These are phyloP conservation scores for Metopia argyrocephala DNA, from an alignment of 2,888 invertebrate species.

Conservation along the genomic window DNA sequence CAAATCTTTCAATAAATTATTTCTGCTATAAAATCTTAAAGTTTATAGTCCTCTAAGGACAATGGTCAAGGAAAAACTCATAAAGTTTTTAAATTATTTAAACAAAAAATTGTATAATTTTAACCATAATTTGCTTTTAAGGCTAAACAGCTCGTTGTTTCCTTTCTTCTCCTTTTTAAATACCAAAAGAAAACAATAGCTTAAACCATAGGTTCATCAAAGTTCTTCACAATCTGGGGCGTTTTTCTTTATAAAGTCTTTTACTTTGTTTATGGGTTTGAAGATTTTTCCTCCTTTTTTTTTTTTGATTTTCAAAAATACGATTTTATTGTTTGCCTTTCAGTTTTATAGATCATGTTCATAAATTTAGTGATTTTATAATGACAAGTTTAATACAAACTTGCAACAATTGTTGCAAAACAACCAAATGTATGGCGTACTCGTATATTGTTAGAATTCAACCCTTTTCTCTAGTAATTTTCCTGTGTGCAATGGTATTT, in stretches of 20 bases:
- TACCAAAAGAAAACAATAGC: not conserved
- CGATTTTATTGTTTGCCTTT: not conserved
- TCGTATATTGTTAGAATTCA: conserved; percentile 15
- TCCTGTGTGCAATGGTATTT: no score
- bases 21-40: conserved; percentile 31
- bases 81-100: conserved; percentile 60
- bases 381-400: conserved; percentile 57
- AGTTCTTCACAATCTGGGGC: not conserved
- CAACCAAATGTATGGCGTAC: conserved; percentile 24
- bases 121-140: conserved; percentile 12
- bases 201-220: not conserved
- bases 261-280: conserved; percentile 55
- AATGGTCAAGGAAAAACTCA: conserved; percentile 53
- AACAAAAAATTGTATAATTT: conserved; percentile 58
- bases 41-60: conserved; percentile 44
- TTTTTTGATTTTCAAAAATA: not conserved
- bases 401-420: conserved; percentile 28
- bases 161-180: not conserved
- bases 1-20: not conserved
- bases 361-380: conserved; percentile 63
- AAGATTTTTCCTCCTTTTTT: not conserved
- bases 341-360: conserved; percentile 62
- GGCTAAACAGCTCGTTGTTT: conserved; percentile 56
- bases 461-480: conserved; percentile 51
- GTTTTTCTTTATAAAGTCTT: conserved; percentile 58